A percentile compares a stretch with the other conserved stretches of the same genome.
These are phyloP conservation scores for Netelia virgata DNA, from an alignment of 2,888 invertebrate genomes.

Conservation along the genomic window DNA sequence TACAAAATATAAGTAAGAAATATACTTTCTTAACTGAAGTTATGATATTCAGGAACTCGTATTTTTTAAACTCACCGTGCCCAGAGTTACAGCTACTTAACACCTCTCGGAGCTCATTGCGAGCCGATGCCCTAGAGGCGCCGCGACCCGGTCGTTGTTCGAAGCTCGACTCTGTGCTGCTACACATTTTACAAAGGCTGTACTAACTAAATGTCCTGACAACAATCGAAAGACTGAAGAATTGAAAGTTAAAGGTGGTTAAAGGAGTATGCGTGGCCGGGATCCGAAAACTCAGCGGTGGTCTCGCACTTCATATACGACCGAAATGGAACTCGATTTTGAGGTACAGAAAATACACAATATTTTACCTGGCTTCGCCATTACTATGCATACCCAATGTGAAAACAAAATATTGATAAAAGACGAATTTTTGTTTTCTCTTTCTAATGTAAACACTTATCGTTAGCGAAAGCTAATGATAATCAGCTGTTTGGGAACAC, in stretches of 20 bases:
- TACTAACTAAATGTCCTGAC: background rate
- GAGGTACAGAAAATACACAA: constrained; percentile 34
- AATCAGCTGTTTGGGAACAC: background rate
- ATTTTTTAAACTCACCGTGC: too few species aligned
- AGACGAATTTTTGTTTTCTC: background rate
- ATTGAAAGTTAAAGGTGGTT: background rate
- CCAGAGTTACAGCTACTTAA: too few species aligned
- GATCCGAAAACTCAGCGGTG: constrained; percentile 12
- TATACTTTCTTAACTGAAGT: too few species aligned
- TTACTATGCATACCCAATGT: background rate
- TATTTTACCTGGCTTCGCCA: background rate
- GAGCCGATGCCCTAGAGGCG: too few species aligned
- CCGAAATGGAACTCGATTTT: constrained; percentile 44
- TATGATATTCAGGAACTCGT: too few species aligned
- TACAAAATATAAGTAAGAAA: too few species aligned
- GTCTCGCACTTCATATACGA: constrained; percentile 5
- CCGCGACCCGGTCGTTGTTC: too few species aligned
- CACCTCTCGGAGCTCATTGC: too few species aligned
- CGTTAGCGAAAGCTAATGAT: background rate
- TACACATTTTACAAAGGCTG: background rate
- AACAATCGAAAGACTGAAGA: background rate
- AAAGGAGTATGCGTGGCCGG: constrained; percentile 4
- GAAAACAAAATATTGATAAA: background rate
- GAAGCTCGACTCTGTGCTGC: background rate
- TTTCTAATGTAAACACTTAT: background rate